These are phyloP conservation scores for Calliphora vomitoria DNA, from an alignment of 2,888 invertebrate species.

Conservation along the genomic window DNA sequence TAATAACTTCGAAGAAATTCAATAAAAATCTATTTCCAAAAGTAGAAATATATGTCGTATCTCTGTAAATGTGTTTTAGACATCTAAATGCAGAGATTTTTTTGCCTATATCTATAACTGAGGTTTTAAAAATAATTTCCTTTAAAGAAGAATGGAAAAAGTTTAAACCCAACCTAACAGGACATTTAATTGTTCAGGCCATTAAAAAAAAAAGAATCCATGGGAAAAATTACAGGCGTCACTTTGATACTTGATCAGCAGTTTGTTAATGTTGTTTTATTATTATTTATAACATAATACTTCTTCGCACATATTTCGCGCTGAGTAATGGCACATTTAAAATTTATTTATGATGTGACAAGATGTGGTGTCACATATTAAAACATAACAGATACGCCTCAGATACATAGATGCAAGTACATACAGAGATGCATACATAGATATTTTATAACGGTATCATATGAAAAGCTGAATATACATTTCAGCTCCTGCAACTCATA, in stretches of 20 bases:
- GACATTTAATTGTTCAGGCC: background rate
- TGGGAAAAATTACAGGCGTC: slow-evolving; percentile 21
- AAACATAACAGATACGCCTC: background rate
- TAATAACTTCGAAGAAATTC: too few species aligned
- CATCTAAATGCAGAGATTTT: too few species aligned
- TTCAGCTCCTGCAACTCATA: slow-evolving; percentile 48
- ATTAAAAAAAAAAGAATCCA: slow-evolving; percentile 4
- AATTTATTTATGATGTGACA: slow-evolving; percentile 68
- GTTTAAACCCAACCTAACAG: background rate
- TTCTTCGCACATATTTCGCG: slow-evolving; percentile 52
- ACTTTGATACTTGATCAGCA: background rate
- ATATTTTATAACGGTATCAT: slow-evolving; percentile 55
- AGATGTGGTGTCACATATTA: slow-evolving; percentile 61
- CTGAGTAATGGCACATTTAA: slow-evolving; percentile 60
- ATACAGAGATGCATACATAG: background rate
- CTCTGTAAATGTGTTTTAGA: too few species aligned
- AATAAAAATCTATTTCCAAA: too few species aligned
- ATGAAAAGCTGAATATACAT: slow-evolving; percentile 24
- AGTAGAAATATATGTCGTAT: too few species aligned
- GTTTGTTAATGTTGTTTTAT: slow-evolving; percentile 8
- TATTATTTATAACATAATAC: slow-evolving; percentile 35
- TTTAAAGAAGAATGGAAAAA: too few species aligned
- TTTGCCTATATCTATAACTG: too few species aligned
- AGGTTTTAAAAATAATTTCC: too few species aligned
- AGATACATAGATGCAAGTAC: background rate